A percentile compares a stretch with the other conserved stretches of the same genome.
Conservation (phyloP, 2,113 vertebrate genomes). For the Gymnobelideus leadbeateri region DNA sequence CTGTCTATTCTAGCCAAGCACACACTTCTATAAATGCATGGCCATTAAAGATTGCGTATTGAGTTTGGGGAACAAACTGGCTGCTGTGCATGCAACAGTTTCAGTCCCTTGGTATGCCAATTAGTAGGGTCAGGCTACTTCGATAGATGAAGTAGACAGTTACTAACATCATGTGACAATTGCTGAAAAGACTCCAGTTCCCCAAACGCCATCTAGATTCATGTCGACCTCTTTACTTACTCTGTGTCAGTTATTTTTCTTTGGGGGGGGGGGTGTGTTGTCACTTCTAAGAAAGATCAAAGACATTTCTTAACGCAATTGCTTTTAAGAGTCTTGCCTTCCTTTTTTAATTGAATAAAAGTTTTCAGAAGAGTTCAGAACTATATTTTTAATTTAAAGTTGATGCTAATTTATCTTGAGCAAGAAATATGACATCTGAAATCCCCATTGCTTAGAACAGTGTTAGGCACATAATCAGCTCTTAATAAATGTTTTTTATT, state of each 20-base stretch:
- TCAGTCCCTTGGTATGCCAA: neutral
- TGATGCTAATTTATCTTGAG: neutral
- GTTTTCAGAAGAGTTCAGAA: neutral
- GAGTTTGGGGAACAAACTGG: neutral
- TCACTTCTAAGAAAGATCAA: neutral
- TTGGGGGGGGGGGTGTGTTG: neutral
- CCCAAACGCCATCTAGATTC: neutral
- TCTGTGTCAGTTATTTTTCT: neutral
- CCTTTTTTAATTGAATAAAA: neutral
- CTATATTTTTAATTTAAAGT: neutral
- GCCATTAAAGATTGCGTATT: neutral
- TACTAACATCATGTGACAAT: neutral
- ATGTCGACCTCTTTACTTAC: neutral
- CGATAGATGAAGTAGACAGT: neutral
- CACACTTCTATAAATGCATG: neutral
- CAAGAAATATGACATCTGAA: neutral
- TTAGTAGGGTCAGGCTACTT: neutral
- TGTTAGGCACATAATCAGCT: neutral
- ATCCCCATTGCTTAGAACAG: neutral
- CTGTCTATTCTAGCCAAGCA: neutral
- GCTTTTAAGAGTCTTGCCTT: neutral
- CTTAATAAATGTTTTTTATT: neutral
- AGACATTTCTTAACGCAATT: neutral
- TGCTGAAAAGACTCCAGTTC: neutral
- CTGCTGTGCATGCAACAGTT: neutral